These are phyloP conservation scores for Drosophila mercatorum DNA, from an alignment of 2,888 invertebrate species.

Conservation along the genomic window DNA sequence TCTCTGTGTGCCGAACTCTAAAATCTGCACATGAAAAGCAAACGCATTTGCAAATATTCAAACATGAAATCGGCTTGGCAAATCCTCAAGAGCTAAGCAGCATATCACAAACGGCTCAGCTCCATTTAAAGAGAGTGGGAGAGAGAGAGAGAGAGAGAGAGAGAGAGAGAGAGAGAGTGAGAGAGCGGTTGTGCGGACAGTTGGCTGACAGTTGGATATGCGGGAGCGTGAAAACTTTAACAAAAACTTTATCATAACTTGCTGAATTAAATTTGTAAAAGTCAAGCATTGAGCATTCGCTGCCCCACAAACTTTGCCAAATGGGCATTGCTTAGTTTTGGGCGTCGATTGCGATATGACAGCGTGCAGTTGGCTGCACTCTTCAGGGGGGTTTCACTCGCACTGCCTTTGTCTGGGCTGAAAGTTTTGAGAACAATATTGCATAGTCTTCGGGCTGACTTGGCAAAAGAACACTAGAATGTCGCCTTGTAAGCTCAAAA, in stretches of 20 bases:
- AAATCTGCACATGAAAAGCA: slow-evolving; percentile 70
- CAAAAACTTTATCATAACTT: slow-evolving; percentile 76
- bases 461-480: slow-evolving; percentile 12
- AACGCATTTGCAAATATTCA: slow-evolving; percentile 78
- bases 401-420: slow-evolving; percentile 19
- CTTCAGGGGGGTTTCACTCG: slow-evolving; percentile 39
- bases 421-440: slow-evolving; percentile 51
- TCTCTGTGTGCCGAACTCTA: slow-evolving; percentile 3
- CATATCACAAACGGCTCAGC: slow-evolving; percentile 75
- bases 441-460: slow-evolving; percentile 48
- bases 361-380: slow-evolving; percentile 40
- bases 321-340: slow-evolving; percentile 57
- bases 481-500: slow-evolving; percentile 31
- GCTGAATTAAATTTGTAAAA: slow-evolving; percentile 73
- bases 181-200: slow-evolving; percentile 24
- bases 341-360: slow-evolving; percentile 57
- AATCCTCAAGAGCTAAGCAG: slow-evolving; percentile 74
- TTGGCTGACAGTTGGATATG: slow-evolving; percentile 73
- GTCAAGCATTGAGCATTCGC: slow-evolving; percentile 59
- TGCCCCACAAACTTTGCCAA: slow-evolving; percentile 40
- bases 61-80: slow-evolving; percentile 74
- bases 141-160: neutral
- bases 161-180: neutral
- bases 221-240: slow-evolving; percentile 60
- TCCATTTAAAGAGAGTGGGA: neutral